Conservation (phyloP, 2,797 vertebrate genomes). For the Rousettus madagascariensis region DNA sequence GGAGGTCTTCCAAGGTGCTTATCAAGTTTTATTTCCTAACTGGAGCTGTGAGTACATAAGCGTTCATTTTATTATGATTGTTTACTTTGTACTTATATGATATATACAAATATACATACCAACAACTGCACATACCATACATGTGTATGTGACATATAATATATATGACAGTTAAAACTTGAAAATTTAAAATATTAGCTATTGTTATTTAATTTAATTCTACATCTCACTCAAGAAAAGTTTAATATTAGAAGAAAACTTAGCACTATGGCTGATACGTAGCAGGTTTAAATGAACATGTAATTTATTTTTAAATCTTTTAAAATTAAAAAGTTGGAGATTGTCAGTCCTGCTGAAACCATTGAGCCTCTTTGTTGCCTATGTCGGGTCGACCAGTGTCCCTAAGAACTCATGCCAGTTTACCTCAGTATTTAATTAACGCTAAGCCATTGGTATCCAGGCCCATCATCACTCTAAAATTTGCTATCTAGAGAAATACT, state of each 20-base stretch:
- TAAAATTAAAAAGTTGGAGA: background rate
- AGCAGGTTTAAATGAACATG: background rate
- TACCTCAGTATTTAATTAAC: background rate
- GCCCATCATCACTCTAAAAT: background rate
- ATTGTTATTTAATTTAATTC: background rate
- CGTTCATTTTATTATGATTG: background rate
- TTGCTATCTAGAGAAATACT: background rate
- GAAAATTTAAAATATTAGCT: background rate
- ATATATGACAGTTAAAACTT: background rate
- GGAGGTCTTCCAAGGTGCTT: background rate
- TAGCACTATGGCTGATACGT: background rate
- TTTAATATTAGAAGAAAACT: background rate
- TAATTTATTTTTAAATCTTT: background rate
- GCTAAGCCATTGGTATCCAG: background rate
- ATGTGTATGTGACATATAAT: background rate
- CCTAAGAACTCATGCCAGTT: background rate
- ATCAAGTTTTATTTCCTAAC: background rate
- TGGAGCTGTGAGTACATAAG: background rate
- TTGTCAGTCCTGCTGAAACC: background rate
- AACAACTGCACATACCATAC: background rate
- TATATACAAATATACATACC: background rate
- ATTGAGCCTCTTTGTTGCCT: background rate
- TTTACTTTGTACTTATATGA: background rate
- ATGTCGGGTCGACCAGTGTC: background rate
- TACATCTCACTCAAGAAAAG: background rate